A percentile compares a stretch with the other conserved stretches of the same genome.
Evolutionary conservation across 1,140 invertebrate species (phyloP).

Genomic region (Carcinoscorpius rotundicauda): DNA sequence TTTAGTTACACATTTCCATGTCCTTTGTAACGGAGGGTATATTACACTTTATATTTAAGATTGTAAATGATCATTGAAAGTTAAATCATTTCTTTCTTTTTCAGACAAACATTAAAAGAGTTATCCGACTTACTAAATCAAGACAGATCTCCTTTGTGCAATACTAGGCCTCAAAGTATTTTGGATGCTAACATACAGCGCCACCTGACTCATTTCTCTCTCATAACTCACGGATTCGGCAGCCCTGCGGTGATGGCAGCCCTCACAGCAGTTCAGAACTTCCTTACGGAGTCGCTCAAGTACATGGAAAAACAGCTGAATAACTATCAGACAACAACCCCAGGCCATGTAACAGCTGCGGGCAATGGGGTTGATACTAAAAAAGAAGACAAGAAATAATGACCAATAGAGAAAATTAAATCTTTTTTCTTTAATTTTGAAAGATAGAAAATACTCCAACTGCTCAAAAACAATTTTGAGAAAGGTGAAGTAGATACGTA

Average conservation of each 20-base stretch:
- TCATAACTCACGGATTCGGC: slow-evolving; percentile 98
- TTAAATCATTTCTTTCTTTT: slow-evolving; percentile 8
- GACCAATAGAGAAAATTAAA: background rate
- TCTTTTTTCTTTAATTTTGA: too few species aligned
- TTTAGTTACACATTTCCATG: too few species aligned
- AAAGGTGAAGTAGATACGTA: too few species aligned
- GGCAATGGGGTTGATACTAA: slow-evolving; percentile 12
- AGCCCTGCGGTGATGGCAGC: slow-evolving; percentile 95
- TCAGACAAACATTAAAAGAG: slow-evolving; percentile 89
- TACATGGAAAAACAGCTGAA: slow-evolving; percentile 69
- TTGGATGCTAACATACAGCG: slow-evolving; percentile 91
- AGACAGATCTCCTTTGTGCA: slow-evolving; percentile 90
- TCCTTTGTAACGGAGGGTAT: too few species aligned
- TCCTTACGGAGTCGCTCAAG: slow-evolving; percentile 92
- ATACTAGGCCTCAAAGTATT: slow-evolving; percentile 84
- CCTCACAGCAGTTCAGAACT: slow-evolving; percentile 89
- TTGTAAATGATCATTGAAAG: too few species aligned
- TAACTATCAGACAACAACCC: slow-evolving; percentile 11
- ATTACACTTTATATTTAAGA: too few species aligned
- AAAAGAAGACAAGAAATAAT: slow-evolving; percentile 19
- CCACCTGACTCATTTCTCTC: slow-evolving; percentile 92
- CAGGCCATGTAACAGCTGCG: slow-evolving; percentile 5
- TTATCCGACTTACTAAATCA: slow-evolving; percentile 94
- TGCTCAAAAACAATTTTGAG: too few species aligned
- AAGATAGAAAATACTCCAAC: too few species aligned